Percentiles rank a stretch among this genome's conserved stretches.
Conservation (phyloP, 2,888 invertebrate species). For the Apocheima hispidaria region DNA sequence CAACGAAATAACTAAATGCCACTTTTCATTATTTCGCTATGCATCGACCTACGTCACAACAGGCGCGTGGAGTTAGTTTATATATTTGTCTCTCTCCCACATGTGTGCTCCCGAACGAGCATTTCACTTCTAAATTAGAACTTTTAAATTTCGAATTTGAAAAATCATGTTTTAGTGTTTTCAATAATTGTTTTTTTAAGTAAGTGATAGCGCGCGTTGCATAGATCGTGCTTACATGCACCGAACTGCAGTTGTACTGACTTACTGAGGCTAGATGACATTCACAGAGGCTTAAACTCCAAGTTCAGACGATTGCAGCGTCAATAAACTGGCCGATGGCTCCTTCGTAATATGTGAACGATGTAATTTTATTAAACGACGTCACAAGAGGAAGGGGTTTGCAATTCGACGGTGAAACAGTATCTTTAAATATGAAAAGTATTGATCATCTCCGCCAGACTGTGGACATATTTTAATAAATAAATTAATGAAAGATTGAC, state of each 20-base stretch:
- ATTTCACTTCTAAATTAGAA: constrained; percentile 72
- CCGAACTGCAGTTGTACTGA: constrained; percentile 77
- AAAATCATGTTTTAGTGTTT: constrained; percentile 59
- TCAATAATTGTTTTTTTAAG: constrained; percentile 53
- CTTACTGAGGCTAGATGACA: constrained; percentile 72
- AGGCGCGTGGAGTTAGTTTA: constrained; percentile 58
- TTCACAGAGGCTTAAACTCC: constrained; percentile 79
- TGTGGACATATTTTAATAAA: too few species aligned
- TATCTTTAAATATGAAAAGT: background rate
- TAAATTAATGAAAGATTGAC: too few species aligned
- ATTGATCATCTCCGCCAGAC: too few species aligned
- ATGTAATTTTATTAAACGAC: constrained; percentile 61
- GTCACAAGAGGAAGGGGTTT: constrained; percentile 2
- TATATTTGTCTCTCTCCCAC: constrained; percentile 75
- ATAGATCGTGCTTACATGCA: constrained; percentile 71
- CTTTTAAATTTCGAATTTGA: constrained; percentile 65
- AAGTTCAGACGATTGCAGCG: constrained; percentile 80
- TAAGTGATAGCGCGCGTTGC: constrained; percentile 50
- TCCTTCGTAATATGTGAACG: constrained; percentile 61
- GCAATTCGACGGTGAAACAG: too few species aligned
- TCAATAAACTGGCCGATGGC: constrained; percentile 74
- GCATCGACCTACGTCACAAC: constrained; percentile 81
- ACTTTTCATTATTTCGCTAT: constrained; percentile 86
- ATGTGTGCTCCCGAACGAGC: constrained; percentile 58
- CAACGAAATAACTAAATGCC: constrained; percentile 84